Percentiles rank a stretch among this genome's conserved stretches.
Conservation (phyloP, 2,888 invertebrate genomes). For the Linyphia triangularis region DNA sequence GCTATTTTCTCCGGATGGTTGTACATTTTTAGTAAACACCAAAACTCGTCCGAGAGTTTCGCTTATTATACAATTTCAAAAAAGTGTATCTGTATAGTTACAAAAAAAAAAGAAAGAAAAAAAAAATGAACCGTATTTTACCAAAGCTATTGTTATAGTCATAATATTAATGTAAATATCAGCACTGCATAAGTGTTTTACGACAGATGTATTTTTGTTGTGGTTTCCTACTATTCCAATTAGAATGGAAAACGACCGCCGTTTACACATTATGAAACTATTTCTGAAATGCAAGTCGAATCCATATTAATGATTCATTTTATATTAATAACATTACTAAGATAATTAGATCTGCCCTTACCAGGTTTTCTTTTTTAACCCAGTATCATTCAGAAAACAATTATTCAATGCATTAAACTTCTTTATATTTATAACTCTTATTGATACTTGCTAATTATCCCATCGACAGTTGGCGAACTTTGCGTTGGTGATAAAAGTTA, state of each 20-base stretch:
- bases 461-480: too few species aligned
- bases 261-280: neutral
- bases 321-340: too few species aligned
- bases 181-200: slow-evolving; percentile 69
- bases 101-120: too few species aligned
- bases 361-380: too few species aligned
- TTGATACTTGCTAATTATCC: too few species aligned
- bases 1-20: slow-evolving; percentile 40
- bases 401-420: too few species aligned
- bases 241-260: neutral
- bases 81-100: slow-evolving; percentile 63
- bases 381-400: too few species aligned
- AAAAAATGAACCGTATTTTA: slow-evolving; percentile 74
- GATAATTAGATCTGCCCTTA: too few species aligned
- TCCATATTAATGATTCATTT: too few species aligned
- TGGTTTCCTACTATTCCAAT: slow-evolving; percentile 25
- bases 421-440: too few species aligned
- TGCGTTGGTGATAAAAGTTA: too few species aligned
- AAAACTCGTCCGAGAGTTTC: slow-evolving; percentile 33
- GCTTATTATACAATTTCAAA: slow-evolving; percentile 45
- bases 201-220: slow-evolving; percentile 74
- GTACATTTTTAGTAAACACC: slow-evolving; percentile 52
- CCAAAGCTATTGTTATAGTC: slow-evolving; percentile 71
- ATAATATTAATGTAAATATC: slow-evolving; percentile 70
- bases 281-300: neutral